Base-by-base conservation (phyloP, 1,140 invertebrate genomes). In the Hermatobates lingyangjiaoensis region DNA sequence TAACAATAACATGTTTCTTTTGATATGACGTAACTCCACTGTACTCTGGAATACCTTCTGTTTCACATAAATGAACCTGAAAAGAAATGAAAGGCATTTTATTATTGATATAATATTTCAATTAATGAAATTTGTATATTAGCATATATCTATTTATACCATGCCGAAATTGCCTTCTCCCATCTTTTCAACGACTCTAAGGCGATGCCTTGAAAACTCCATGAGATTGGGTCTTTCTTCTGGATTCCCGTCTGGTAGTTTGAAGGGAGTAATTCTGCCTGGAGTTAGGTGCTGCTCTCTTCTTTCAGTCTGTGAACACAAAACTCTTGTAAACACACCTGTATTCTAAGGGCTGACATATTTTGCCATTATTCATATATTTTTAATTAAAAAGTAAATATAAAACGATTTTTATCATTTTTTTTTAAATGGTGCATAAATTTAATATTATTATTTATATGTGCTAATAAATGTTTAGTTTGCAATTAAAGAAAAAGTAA, bases 141-240 rank as follows among this genome's bases (percentile, higher is more conserved):
- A 15, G 15, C 15, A 7, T 7, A 34, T 7, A n/a, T n/a, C n/a
- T n/a, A 34, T 42, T 26, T 71, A 76, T 66, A 90, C 86, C 74
- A 83, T 82, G 62, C 87, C 87, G 64, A 89, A 88, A 56, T 81
- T 78, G 53, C 87, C 86, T 67, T 89, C 85, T 48, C 87, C 87
- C 40, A 91, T 74, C 63, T 87, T 87, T 65, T 88, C 81, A 48
- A 89, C 65, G 56, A 87, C 81, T 62, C 83, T 73, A 55, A 92
- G 72, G 64, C 83, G 75, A 66, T 87, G 82, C 62, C 86, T 72
- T 48, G 84, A 83, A 63, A 90, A 79, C 66, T 86, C 81, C 55
- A 75, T 68, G 58, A 78, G 67, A 59, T 73, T 67, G 58, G 74
- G 66, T 54, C 70, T 69, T 62, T 74, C 73, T 63, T 72, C 66